Evolutionary conservation across 2,113 vertebrate genomes (phyloP).

Genomic region (Mastomys coucha): DNA sequence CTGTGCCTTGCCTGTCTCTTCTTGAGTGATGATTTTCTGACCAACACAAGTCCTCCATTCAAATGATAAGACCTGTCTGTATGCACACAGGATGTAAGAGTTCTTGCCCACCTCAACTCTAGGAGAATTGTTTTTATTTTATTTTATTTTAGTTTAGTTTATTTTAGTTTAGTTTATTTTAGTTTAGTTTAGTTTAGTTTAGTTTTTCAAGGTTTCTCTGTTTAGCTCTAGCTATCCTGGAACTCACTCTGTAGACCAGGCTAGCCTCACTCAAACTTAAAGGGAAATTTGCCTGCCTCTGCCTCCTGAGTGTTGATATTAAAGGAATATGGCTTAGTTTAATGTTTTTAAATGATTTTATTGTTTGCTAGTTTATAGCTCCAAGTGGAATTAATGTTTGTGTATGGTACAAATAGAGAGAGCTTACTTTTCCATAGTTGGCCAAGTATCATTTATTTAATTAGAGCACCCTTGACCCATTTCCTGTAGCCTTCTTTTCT

Average conservation of each 20-base stretch:
- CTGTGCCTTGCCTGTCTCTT: neutral
- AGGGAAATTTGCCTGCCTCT: neutral
- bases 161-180: too few relatives aligned
- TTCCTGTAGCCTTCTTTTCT: neutral
- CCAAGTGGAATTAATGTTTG: neutral
- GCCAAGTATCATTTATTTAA: neutral
- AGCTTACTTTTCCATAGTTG: neutral
- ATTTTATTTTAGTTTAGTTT: too few relatives aligned
- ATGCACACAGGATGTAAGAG: neutral
- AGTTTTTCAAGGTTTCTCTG: neutral
- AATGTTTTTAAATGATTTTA: neutral
- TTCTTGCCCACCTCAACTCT: neutral
- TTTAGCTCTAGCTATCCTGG: neutral
- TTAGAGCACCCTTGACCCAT: neutral
- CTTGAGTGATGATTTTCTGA: neutral
- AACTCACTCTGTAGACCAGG: neutral
- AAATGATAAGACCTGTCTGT: neutral
- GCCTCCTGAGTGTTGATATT: neutral
- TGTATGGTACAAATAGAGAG: neutral
- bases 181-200: too few relatives aligned
- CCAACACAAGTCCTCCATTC: neutral
- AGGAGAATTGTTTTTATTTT: neutral
- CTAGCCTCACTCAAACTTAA: neutral
- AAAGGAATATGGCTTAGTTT: neutral
- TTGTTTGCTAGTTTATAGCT: neutral